A percentile compares a stretch with the other conserved stretches of the same genome.
phyloP scores from a whole-genome alignment of 2,888 invertebrate genomes.

The Thymelicus acteon region DNA sequence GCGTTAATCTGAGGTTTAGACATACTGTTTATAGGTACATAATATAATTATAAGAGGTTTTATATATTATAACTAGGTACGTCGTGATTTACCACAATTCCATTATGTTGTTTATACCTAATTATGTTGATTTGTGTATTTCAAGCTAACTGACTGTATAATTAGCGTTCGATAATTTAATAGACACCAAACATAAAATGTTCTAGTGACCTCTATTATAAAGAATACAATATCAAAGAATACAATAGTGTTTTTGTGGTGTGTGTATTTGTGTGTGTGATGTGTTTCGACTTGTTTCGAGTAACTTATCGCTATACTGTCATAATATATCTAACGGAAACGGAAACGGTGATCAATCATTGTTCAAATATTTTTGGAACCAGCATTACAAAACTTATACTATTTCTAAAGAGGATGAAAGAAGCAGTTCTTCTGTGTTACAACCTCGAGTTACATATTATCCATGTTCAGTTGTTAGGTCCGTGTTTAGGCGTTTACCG shows the following conservation, averaged over 20 bases:
- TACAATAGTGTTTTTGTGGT: not conserved
- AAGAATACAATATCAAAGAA: not conserved
- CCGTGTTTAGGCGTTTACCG: too few relatives aligned
- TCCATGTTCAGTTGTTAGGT: too few relatives aligned
- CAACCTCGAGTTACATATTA: too few relatives aligned
- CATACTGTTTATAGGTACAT: too few relatives aligned
- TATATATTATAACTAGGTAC: too few relatives aligned
- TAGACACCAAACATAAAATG: not conserved
- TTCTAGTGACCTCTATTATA: constrained; percentile 1
- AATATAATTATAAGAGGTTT: too few relatives aligned
- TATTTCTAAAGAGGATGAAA: not conserved
- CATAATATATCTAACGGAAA: not conserved
- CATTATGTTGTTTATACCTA: too few relatives aligned
- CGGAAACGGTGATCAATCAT: not conserved
- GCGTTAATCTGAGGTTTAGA: too few relatives aligned
- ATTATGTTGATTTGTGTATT: too few relatives aligned
- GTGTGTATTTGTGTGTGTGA: constrained; percentile 1
- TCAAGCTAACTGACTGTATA: not conserved
- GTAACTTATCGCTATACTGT: constrained; percentile 8
- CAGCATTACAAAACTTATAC: not conserved
- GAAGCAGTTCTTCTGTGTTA: too few relatives aligned
- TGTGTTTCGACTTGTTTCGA: constrained; percentile 14
- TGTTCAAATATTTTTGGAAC: not conserved
- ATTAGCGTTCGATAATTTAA: not conserved
- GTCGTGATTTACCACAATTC: too few relatives aligned